Evolutionary conservation across 2,113 vertebrate species (phyloP).

Genomic region (Hemichromis elongatus): DNA sequence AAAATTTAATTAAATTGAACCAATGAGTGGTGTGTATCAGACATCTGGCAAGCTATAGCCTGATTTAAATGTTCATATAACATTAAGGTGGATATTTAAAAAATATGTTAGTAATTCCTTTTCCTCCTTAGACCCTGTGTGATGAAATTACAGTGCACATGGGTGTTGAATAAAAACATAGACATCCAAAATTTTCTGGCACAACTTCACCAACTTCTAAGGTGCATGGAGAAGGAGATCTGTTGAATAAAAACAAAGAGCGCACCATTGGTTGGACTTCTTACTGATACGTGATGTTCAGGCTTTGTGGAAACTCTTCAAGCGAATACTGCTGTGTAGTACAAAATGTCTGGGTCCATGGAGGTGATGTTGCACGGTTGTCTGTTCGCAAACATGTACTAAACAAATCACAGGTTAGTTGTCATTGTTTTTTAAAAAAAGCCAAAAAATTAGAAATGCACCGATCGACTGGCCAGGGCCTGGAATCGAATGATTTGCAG

Average conservation of each 20-base stretch:
- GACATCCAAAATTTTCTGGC: rapidly evolving
- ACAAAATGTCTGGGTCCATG: neutral
- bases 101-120: neutral
- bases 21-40: neutral
- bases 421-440: neutral
- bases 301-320: neutral
- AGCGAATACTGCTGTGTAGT: neutral
- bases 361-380: neutral
- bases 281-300: neutral
- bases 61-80: neutral
- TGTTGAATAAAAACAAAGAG: neutral
- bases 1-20: neutral
- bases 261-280: neutral
- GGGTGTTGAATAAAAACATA: neutral
- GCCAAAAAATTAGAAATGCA: neutral
- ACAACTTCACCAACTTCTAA: neutral
- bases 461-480: neutral
- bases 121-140: neutral
- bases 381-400: neutral
- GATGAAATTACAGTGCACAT: neutral
- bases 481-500: neutral
- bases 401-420: neutral
- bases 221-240: neutral
- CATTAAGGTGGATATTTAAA: neutral
- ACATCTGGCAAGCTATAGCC: neutral